Evolutionary conservation across 2,113 vertebrate species (phyloP).

Genomic region (Ramphastos sulfuratus): DNA sequence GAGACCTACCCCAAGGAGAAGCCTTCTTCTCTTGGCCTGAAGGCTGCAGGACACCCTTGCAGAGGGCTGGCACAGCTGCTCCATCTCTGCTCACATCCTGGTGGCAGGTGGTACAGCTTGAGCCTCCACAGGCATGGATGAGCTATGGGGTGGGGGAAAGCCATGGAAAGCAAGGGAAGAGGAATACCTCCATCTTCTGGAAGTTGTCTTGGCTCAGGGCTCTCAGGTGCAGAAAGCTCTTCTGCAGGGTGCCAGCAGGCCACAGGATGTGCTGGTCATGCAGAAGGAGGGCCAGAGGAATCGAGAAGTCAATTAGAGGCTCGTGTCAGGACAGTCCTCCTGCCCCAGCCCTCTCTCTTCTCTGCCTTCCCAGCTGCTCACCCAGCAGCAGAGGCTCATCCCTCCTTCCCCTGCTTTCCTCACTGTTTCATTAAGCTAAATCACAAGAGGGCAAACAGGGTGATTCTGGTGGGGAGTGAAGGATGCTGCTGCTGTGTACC

Average conservation of each 20-base stretch:
- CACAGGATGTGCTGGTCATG: neutral
- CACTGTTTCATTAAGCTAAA: neutral
- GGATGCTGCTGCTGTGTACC: neutral
- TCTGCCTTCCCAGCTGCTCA: neutral
- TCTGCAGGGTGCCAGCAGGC: neutral
- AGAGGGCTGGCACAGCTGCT: neutral
- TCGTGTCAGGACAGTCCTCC: neutral
- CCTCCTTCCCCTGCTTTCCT: neutral
- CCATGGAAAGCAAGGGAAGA: neutral
- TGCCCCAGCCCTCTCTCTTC: neutral
- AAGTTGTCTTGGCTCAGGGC: neutral
- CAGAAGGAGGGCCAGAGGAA: neutral
- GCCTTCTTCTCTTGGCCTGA: neutral
- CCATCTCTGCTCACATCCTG: fast-evolving
- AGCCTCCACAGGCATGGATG: neutral
- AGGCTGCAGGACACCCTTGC: neutral
- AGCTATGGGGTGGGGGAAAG: fast-evolving
- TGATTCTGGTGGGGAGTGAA: neutral
- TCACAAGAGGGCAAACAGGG: neutral
- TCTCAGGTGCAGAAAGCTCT: neutral
- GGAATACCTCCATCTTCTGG: neutral
- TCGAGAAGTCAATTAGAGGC: neutral
- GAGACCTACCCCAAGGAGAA: neutral
- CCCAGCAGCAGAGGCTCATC: neutral
- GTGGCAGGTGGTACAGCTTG: neutral